Base-by-base conservation (phyloP, 1,140 invertebrate species). In the Probaryconus sp. region DNA sequence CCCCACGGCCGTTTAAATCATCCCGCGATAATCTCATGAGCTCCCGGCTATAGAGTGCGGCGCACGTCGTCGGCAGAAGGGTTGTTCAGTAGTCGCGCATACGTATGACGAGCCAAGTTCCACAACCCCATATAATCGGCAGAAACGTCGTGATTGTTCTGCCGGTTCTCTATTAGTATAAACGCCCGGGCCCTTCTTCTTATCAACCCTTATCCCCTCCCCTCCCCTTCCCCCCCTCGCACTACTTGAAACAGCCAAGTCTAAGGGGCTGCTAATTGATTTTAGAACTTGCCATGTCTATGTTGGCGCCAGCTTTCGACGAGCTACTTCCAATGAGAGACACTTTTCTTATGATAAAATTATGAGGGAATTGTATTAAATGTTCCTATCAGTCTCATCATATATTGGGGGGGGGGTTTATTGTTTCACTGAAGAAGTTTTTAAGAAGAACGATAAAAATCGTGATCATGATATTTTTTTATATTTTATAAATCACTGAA, bases 261-360 rank as follows among this genome's bases (percentile, higher is more conserved):
- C 72, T 74, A 65, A 79, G 78, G 76, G 78, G 67, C 64, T 82
- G 79, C 80, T 82, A 82, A 82, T 82, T 82, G 80, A 82, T 81
- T 82, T 82, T 78, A 74, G 45, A 82, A 82, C 77, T 82, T 81
- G 38, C 65, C 10, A 16, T 43, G 17, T 72, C 38, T 37, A 5
- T 45, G 38, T 24, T 55, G 38, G 28, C 7, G 7, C 21, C 42
- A 24, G 20, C 6, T 18, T 50, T 68, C 43, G 33, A 58, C 45
- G 13, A n/a, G n/a, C n/a, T n/a, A n/a, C n/a, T n/a, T n/a, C n/a
- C n/a, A n/a, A n/a, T n/a, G n/a, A n/a, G n/a, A n/a, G n/a, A n/a
- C n/a, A n/a, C n/a, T n/a, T n/a, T n/a, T n/a, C n/a, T n/a, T n/a
- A n/a, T n/a, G n/a, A n/a, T n/a, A n/a, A n/a, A n/a, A n/a, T n/a